These are phyloP conservation scores for Cydia fagiglandana DNA, from an alignment of 1,140 invertebrate species.

Conservation along the genomic window DNA sequence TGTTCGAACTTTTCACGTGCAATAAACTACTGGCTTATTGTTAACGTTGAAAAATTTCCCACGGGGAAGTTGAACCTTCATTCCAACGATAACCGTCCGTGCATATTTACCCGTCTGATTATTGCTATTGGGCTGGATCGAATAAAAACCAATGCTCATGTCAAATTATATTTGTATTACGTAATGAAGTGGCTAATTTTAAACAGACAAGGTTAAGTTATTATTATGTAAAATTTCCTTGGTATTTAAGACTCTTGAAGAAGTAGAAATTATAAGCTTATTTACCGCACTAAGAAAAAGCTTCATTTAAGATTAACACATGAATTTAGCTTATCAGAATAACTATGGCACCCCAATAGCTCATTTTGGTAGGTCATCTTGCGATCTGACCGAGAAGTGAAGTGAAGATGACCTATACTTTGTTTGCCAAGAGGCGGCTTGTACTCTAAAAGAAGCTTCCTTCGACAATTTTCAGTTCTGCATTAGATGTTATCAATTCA, in stretches of 20 bases:
- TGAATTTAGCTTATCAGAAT: too few relatives aligned
- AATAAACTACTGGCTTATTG: conserved; percentile 32
- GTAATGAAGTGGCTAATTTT: background rate
- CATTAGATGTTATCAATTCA: too few relatives aligned
- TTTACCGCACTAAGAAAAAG: too few relatives aligned
- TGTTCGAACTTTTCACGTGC: too few relatives aligned
- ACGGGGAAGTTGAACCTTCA: conserved; percentile 34
- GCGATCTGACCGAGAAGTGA: background rate
- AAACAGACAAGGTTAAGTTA: too few relatives aligned
- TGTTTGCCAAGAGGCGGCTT: background rate
- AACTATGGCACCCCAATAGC: too few relatives aligned
- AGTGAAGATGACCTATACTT: background rate
- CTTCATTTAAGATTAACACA: too few relatives aligned
- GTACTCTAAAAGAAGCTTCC: background rate
- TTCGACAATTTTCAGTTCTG: background rate
- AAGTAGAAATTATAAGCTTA: too few relatives aligned
- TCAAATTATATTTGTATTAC: background rate
- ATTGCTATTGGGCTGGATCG: background rate
- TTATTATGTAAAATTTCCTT: too few relatives aligned
- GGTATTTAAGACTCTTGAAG: too few relatives aligned
- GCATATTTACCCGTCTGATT: background rate
- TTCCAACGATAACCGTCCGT: conserved; percentile 30
- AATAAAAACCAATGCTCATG: background rate
- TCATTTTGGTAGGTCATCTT: too few relatives aligned
- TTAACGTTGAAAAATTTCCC: conserved; percentile 42